Conservation (phyloP, 2,797 vertebrate species). For the Myotis vivesi region DNA sequence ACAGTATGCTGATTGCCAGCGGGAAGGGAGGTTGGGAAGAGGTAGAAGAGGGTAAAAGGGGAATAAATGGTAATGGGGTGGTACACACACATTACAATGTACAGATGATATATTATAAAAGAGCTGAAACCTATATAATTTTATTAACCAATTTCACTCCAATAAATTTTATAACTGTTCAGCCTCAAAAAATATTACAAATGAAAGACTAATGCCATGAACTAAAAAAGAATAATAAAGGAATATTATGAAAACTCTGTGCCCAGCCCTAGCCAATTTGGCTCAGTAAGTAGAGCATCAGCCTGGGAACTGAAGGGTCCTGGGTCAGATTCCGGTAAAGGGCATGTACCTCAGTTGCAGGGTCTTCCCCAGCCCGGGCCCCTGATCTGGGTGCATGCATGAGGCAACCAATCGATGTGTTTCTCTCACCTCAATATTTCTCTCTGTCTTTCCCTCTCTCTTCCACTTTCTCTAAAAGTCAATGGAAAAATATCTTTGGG, state of each 20-base stretch:
- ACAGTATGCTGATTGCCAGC: not conserved
- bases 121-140: not conserved
- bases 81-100: not conserved
- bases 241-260: not conserved
- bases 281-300: no score
- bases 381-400: no score
- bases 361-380: no score
- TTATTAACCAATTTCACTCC: not conserved
- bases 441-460: no score
- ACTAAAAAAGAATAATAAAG: not conserved
- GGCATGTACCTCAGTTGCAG: no score
- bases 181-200: not conserved
- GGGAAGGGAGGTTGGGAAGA: not conserved
- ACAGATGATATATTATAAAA: not conserved
- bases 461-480: no score
- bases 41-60: not conserved
- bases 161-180: not conserved
- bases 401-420: no score
- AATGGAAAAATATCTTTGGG: no score
- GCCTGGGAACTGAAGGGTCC: no score
- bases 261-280: not conserved
- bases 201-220: not conserved
- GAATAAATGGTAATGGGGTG: not conserved
- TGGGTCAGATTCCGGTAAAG: no score
- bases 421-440: no score